Percentiles rank a stretch among this genome's conserved stretches.
These are phyloP conservation scores for Labrus mixtus DNA, from an alignment of 2,113 vertebrate species.

Conservation along the genomic window DNA sequence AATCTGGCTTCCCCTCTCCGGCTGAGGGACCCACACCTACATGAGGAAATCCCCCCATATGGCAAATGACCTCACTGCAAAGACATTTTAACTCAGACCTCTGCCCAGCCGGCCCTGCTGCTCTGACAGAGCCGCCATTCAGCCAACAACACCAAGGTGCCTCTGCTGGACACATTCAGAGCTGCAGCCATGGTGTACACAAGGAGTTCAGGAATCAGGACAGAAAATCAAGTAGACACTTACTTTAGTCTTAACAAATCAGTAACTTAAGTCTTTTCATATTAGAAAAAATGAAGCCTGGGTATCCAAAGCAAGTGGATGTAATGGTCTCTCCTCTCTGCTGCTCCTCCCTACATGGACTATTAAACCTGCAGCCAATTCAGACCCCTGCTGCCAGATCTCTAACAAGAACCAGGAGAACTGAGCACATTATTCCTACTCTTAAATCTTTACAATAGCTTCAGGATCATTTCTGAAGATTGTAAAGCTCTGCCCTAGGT, in stretches of 20 bases:
- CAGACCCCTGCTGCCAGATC: slow-evolving; percentile 4
- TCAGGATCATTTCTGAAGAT: slow-evolving; percentile 12
- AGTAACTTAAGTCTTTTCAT: no score
- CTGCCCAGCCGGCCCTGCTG: slow-evolving; percentile 11
- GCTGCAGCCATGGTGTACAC: neutral
- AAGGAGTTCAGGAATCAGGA: no score
- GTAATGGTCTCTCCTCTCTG: neutral
- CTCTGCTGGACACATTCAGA: slow-evolving; percentile 36
- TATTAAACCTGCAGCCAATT: neutral
- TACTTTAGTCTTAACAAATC: no score
- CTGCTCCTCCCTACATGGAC: neutral
- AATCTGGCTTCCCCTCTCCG: slow-evolving; percentile 11
- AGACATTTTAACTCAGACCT: slow-evolving; percentile 71
- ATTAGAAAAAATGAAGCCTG: neutral
- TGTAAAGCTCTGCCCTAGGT: slow-evolving; percentile 17
- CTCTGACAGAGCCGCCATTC: slow-evolving; percentile 24
- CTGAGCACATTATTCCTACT: slow-evolving; percentile 10
- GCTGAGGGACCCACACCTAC: slow-evolving; percentile 72
- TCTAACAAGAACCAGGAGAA: slow-evolving; percentile 15
- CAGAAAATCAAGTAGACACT: no score
- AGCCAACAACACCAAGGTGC: slow-evolving; percentile 2
- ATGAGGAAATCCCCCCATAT: slow-evolving; percentile 77
- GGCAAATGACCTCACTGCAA: slow-evolving; percentile 77
- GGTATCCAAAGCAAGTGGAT: neutral
- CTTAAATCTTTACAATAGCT: slow-evolving; percentile 23